Conservation (phyloP, 2,888 invertebrate genomes). For the Arenicola marina region DNA sequence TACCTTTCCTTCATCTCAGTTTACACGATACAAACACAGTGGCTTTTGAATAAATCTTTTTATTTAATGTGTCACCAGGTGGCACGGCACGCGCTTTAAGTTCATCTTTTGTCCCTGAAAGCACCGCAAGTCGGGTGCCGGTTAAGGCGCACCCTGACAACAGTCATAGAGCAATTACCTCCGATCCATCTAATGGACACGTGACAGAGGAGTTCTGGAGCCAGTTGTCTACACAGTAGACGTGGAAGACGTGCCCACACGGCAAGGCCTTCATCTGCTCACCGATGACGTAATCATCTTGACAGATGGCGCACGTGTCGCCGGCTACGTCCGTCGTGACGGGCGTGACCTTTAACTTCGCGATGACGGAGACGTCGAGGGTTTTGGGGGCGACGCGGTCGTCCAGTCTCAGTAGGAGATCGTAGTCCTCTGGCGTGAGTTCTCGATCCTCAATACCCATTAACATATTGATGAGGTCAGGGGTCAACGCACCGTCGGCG, state of each 20-base stretch:
- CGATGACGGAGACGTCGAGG: conserved; percentile 35
- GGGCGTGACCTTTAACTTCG: conserved; percentile 41
- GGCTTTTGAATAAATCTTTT: too few species aligned
- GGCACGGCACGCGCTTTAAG: too few species aligned
- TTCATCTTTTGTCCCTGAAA: too few species aligned
- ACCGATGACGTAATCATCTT: conserved; percentile 48
- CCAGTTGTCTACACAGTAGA: conserved; percentile 56
- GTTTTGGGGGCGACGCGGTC: conserved; percentile 54
- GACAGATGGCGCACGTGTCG: conserved; percentile 51
- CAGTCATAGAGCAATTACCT: too few species aligned
- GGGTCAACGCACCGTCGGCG: conserved; percentile 22
- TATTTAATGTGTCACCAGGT: too few species aligned
- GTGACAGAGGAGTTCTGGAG: conserved; percentile 50
- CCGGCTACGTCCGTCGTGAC: conserved; percentile 33
- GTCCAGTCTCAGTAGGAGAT: conserved; percentile 50
- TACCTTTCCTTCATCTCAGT: too few species aligned
- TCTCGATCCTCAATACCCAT: conserved; percentile 55
- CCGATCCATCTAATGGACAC: conserved; percentile 54
- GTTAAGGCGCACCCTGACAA: too few species aligned
- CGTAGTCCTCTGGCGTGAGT: conserved; percentile 59
- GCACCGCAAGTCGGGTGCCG: too few species aligned
- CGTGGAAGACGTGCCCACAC: conserved; percentile 54
- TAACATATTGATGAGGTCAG: conserved; percentile 40
- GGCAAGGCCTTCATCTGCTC: conserved; percentile 50
- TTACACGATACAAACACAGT: too few species aligned